Evolutionary conservation across 2,797 vertebrate species (phyloP), one percentile per base, ranked within the genome.

Genomic region (Labeo calbasu): DNA sequence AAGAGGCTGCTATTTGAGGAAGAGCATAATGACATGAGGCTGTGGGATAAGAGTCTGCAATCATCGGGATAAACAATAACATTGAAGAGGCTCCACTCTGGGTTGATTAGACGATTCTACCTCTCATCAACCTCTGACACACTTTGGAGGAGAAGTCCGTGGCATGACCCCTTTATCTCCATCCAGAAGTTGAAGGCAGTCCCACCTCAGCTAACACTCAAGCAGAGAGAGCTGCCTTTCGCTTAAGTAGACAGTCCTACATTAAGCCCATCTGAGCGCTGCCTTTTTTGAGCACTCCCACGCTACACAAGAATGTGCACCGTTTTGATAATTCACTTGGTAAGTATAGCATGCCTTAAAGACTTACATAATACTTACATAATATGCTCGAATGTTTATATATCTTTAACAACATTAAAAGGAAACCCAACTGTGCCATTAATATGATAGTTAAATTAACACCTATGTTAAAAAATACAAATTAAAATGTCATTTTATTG

Each of bases 1-100:
- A 69, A 55, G 57, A 48, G 53, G 51, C 50, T 15, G 77, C 36
- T 73, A 73, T 77, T 61, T 57, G 68, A 63, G 66, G 63, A 71
- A 80, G 66, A 83, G 57, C 17, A 59, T 65, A 87, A 85, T 77
- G 78, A 85, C 63, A 36, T 72, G 51, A 68, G 32, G 76, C 61
- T 77, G 48, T 53, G 82, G 59, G 61, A 80, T 80, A 32, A 76
- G 82, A 81, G 75, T 86, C 78, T 57, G 79, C 85, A 88, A 88
- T 90, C 86, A 88, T 70, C 21, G 21, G 53, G 59, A 83, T 84
- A 87, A 89, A 91, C 88, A 90, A 71, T 75, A 55, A 80, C 73
- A 76, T 76, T 77, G 66, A 86, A 85, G 83, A 79, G 81, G 51
- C 68, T 51, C 77, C 79, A 85, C 87, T 89, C 81, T 77, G 78